phyloP scores from a whole-genome alignment of 2,113 vertebrate genomes.

The Tachuris rubrigastra region DNA sequence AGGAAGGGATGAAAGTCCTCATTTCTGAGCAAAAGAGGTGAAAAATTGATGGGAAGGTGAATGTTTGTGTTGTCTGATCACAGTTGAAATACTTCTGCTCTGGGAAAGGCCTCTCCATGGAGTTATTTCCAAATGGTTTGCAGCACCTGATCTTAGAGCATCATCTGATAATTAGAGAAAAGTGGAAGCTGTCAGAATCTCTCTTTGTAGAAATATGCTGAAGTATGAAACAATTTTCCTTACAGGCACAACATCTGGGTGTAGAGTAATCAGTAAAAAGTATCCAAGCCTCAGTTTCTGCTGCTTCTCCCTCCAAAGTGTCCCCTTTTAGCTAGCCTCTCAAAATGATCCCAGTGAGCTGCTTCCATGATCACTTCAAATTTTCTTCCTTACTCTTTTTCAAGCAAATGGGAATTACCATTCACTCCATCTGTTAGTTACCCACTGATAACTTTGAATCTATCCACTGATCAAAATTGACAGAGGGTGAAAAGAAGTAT shows the following conservation, averaged over 20 bases:
- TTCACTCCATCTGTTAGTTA: background rate
- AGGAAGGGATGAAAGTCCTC: background rate
- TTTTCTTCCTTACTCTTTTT: background rate
- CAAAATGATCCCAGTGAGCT: background rate
- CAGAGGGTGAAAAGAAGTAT: background rate
- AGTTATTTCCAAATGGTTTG: background rate
- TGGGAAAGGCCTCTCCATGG: background rate
- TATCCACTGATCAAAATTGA: background rate
- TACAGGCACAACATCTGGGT: slow-evolving; percentile 9
- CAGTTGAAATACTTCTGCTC: background rate
- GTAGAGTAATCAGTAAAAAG: background rate
- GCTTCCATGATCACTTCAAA: background rate
- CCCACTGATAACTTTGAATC: background rate
- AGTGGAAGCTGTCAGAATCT: background rate
- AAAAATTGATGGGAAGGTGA: background rate
- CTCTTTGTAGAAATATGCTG: background rate
- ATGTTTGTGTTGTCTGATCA: background rate
- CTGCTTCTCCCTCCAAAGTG: background rate
- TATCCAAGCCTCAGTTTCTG: background rate
- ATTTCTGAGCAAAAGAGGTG: background rate
- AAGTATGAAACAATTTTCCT: background rate
- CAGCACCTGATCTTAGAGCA: background rate
- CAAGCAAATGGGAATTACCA: background rate
- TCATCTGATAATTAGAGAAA: background rate
- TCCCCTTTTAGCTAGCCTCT: background rate